phyloP scores from a whole-genome alignment of 2,113 vertebrate genomes.

The Alectura lathami region DNA sequence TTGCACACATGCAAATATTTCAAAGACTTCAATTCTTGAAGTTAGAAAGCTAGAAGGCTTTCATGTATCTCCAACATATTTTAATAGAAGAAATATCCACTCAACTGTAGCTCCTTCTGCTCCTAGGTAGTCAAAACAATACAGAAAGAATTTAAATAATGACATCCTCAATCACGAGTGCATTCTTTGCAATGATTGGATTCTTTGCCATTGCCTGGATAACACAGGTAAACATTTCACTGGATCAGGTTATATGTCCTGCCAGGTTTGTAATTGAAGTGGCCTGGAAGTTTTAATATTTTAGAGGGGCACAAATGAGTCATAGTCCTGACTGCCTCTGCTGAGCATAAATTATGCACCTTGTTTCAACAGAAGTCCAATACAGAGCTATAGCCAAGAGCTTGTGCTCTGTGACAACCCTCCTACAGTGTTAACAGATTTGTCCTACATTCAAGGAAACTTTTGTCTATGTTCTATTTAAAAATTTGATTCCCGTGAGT shows the following conservation, averaged over 20 bases:
- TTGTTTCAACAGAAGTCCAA: not conserved
- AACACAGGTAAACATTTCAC: conserved; percentile 32
- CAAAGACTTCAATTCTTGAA: not conserved
- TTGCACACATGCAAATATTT: not conserved
- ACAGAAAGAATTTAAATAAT: not conserved
- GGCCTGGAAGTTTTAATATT: conserved; percentile 59
- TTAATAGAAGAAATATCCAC: not conserved
- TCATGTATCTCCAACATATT: not conserved
- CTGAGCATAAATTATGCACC: conserved; percentile 47
- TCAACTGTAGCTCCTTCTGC: not conserved
- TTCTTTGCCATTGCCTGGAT: not conserved
- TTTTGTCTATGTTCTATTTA: not conserved
- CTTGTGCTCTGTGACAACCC: not conserved
- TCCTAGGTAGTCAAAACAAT: not conserved
- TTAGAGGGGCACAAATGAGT: conserved; percentile 64
- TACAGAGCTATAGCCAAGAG: not conserved
- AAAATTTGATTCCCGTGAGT: not conserved
- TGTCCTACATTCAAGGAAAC: not conserved
- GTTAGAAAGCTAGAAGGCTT: not conserved
- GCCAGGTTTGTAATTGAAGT: conserved; percentile 57
- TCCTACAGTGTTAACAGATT: not conserved
- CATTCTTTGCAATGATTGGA: not conserved
- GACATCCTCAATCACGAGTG: not conserved
- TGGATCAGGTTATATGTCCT: not conserved
- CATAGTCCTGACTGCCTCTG: not conserved